Evolutionary conservation across 2,888 invertebrate genomes (phyloP).

Genomic region (Morpho deidamia): DNA sequence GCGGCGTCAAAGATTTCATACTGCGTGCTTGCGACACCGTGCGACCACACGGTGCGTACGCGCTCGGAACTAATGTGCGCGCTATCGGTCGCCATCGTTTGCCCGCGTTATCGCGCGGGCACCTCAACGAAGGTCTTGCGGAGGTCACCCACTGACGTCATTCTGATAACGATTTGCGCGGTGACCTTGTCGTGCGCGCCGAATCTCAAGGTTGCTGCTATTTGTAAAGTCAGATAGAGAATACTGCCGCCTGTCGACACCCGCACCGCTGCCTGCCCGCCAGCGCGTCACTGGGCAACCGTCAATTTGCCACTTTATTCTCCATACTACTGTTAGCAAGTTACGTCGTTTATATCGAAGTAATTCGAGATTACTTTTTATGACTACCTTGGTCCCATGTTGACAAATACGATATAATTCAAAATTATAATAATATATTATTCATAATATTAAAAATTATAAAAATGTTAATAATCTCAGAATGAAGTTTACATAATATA

Average conservation of each 20-base stretch:
- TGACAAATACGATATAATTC: too few relatives aligned
- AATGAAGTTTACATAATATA: constrained; percentile 41
- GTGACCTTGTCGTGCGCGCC: constrained; percentile 75
- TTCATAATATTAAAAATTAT: too few relatives aligned
- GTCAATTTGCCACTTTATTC: constrained; percentile 52
- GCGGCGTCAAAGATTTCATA: constrained; percentile 4
- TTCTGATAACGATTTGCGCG: constrained; percentile 76
- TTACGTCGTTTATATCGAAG: too few relatives aligned
- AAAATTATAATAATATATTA: too few relatives aligned
- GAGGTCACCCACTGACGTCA: constrained; percentile 74
- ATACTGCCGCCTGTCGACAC: constrained; percentile 30
- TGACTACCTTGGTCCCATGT: too few relatives aligned
- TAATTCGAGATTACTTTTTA: too few relatives aligned
- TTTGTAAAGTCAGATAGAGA: constrained; percentile 70
- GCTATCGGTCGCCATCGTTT: constrained; percentile 68
- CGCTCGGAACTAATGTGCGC: constrained; percentile 19
- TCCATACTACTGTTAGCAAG: neutral
- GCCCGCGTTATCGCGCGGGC: constrained; percentile 64
- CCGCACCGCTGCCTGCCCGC: constrained; percentile 28
- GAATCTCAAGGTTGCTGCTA: constrained; percentile 74
- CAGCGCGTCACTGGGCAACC: constrained; percentile 47
- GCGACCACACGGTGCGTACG: constrained; percentile 25
- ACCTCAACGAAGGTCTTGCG: constrained; percentile 60
- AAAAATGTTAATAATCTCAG: too few relatives aligned
- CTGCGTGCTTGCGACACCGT: neutral